Conservation (phyloP, 2,113 vertebrate genomes). For the Aspiorhynchus laticeps region DNA sequence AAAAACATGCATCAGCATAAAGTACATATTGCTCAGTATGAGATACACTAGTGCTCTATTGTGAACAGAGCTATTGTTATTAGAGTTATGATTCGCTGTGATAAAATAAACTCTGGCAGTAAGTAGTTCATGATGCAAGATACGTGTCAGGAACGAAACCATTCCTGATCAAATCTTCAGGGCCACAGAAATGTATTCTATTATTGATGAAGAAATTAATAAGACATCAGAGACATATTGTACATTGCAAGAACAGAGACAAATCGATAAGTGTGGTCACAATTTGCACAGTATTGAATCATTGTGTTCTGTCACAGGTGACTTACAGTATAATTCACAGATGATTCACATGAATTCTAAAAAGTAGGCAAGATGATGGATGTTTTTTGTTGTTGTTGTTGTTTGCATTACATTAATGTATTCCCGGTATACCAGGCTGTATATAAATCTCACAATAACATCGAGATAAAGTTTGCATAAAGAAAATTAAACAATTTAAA, state of each 20-base stretch:
- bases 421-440: not conserved
- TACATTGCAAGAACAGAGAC: not conserved
- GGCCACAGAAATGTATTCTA: not conserved
- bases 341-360: not conserved
- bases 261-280: not conserved
- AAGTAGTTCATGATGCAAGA: not conserved
- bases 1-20: not conserved
- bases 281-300: not conserved
- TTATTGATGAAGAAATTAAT: constrained; percentile 7
- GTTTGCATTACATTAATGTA: no score
- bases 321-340: not conserved
- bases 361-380: no score
- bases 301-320: not conserved
- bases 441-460: not conserved
- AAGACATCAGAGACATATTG: not conserved
- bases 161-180: not conserved
- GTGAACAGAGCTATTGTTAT: not conserved
- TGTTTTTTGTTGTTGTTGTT: no score
- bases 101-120: not conserved
- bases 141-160: not conserved
- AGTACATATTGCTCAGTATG: not conserved
- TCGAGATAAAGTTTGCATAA: no score
- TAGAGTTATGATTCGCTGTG: not conserved
- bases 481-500: no score
- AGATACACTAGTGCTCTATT: not conserved